Evolutionary conservation across 2,797 vertebrate genomes (phyloP), one percentile per base, ranked within the genome.

Genomic region (Microctenopoma stevenorrisi): DNA sequence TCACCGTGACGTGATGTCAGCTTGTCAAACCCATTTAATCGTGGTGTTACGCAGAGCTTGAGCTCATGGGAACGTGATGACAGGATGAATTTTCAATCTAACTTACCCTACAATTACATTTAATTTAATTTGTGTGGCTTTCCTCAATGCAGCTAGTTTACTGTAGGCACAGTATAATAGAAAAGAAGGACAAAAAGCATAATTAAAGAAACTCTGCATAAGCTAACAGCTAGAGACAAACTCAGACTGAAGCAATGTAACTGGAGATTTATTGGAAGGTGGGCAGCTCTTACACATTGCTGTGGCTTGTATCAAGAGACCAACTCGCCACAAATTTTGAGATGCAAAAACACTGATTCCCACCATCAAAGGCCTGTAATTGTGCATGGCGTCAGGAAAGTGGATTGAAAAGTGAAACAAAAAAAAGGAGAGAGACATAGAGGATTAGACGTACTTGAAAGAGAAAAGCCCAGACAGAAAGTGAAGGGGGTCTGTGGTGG

Each of bases 381-480:
- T 76, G 61, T 46, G 35, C 49, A 15, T 84, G 88, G 84, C 78
- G 66, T 88, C 81, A 11, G 60, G 47, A 77, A 72, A 85, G 63
- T 33, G 43, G 64, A 69, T 15, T 8, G 52, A 69, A 76, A 74
- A 83, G 62, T 11, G 64, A 76, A 69, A 42, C 60, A 57, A 58
- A 64, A 67, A 33, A 7, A 33, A 6, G 63, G 35, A 33, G 52
- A 10, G 68, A 77, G 58, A 53, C 54, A 18, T 48, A 43, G 69
- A 15, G 40, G 72, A 75, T 81, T 64, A 72, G 15, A 64, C 46
- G 44, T 2, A 40, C 7, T 18, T 43, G 8, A 33, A 60, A 64
- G 38, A 68, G 10, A 75, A 81, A 26, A 0, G 35, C 56, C 53
- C 78, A 86, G 72, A 83, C 79, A 60, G 74, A 56, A 51, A 59